Evolutionary conservation across 2,113 vertebrate species (phyloP).

Genomic region (Calyptommatus sinebrachiatus): DNA sequence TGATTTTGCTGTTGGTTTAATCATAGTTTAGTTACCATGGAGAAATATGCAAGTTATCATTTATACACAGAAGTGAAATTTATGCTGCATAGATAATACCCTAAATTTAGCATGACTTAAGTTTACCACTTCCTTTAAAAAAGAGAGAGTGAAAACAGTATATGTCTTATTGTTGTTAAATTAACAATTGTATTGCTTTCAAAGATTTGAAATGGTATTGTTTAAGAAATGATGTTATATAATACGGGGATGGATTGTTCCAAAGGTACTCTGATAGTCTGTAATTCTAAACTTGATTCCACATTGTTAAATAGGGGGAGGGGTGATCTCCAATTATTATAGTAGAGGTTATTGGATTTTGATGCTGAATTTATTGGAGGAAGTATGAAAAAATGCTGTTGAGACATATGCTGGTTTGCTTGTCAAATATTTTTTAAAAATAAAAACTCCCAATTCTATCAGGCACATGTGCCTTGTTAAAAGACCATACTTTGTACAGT

Average conservation of each 20-base stretch:
- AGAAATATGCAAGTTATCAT: conserved; percentile 87
- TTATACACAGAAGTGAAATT: conserved; percentile 88
- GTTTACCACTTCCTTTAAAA: conserved; percentile 83
- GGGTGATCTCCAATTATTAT: conserved; percentile 35
- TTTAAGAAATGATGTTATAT: conserved; percentile 8
- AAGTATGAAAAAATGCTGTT: conserved; percentile 8
- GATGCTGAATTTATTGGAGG: conserved; percentile 39
- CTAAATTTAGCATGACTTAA: conserved; percentile 85
- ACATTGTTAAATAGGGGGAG: conserved; percentile 23
- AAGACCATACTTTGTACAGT: conserved; percentile 12
- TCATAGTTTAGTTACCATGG: conserved; percentile 88
- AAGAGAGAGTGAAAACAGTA: conserved; percentile 56
- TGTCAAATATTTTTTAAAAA: neutral
- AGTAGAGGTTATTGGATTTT: conserved; percentile 39
- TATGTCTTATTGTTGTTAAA: conserved; percentile 60
- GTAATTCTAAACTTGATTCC: conserved; percentile 43
- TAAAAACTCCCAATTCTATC: neutral
- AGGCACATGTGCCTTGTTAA: conserved; percentile 28
- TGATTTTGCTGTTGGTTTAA: conserved; percentile 85
- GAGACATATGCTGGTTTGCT: conserved; percentile 10
- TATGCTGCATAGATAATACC: conserved; percentile 86
- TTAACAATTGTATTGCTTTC: conserved; percentile 25
- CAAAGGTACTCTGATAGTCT: neutral
- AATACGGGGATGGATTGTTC: conserved; percentile 38
- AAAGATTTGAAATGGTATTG: conserved; percentile 32